A percentile compares a stretch with the other conserved stretches of the same genome.
Evolutionary conservation across 2,113 vertebrate species (phyloP).

Genomic region (Ictalurus punctatus): DNA sequence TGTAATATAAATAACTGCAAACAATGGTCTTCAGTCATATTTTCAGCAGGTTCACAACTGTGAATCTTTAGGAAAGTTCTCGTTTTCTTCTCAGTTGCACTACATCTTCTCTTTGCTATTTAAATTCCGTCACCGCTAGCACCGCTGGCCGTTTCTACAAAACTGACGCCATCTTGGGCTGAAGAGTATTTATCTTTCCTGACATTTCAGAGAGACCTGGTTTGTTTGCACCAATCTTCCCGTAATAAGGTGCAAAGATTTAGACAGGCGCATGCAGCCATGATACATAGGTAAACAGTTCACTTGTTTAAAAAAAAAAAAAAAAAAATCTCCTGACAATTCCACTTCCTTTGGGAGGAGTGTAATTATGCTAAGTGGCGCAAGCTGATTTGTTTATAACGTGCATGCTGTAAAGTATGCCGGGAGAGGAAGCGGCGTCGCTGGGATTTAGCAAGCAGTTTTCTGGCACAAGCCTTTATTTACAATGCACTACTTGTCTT

Average conservation of each 20-base stretch:
- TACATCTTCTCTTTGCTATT: neutral
- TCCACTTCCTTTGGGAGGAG: slow-evolving; percentile 4
- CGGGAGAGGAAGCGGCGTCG: neutral
- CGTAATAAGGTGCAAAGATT: slow-evolving; percentile 11
- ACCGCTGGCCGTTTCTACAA: neutral
- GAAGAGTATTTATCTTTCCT: neutral
- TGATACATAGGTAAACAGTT: slow-evolving; percentile 17
- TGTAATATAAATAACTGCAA: too few relatives aligned
- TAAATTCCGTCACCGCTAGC: neutral
- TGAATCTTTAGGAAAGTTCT: neutral
- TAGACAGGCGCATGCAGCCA: neutral
- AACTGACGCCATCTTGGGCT: neutral
- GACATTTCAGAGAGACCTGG: slow-evolving; percentile 10
- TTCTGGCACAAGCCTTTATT: neutral
- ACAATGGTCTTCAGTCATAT: neutral
- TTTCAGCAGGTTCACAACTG: neutral
- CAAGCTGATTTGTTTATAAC: slow-evolving; percentile 12
- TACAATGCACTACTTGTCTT: neutral
- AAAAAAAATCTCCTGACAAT: neutral
- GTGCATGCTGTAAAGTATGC: neutral
- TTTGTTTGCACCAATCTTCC: neutral
- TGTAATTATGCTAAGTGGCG: neutral
- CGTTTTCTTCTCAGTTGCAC: neutral
- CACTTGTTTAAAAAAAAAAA: neutral
- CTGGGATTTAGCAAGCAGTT: neutral